Evolutionary conservation across 2,888 invertebrate species (phyloP), one percentile per base, ranked within the genome.

Genomic region (Lordiphosa andalusiaca): DNA sequence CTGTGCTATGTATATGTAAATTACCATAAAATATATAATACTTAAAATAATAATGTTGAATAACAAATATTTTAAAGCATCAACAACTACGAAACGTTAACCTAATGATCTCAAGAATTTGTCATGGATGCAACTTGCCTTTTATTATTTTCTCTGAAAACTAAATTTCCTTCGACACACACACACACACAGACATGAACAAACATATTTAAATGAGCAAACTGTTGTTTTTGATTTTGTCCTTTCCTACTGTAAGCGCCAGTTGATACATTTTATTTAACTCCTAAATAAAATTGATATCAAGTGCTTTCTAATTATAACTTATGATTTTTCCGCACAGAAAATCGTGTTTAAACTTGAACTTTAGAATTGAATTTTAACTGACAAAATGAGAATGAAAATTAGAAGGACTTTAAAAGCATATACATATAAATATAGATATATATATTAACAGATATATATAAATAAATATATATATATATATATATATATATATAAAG

Each of bases 101-200:
- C 16, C 52, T 57, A 77, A 73, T 81, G 84, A 78, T 78, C 78
- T 78, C 84, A 81, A 81, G 53, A 69, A 60, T 66, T 73, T 73
- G 48, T 66, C 42, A 54, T 48, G 38, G 42, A 49, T 38, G 48
- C 37, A 49, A 37, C 30, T 55, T 54, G 33, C 62, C 61, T 37
- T 33, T 38, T 42, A 30, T 44, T 6, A 37, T 33, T 37, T 40
- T 40, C 41, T 41, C n/a, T 44, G 30, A 75, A 48, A 10, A 30
- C 0, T 3, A 30, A 30, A 30, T 30, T 30, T 10, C 30, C 30
- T 30, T 30, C 30, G 30, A 30, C 9, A 30, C 30, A 9, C 4
- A 30, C 30, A 30, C 9, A 30, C 9, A 30, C 10, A 30, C 4
- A 30, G 3, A 30, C 30, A 9, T 23, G 6, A 6, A 25, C 25